Base-by-base conservation (phyloP, 2,797 vertebrate species). In the Heterohyrax brucei region DNA sequence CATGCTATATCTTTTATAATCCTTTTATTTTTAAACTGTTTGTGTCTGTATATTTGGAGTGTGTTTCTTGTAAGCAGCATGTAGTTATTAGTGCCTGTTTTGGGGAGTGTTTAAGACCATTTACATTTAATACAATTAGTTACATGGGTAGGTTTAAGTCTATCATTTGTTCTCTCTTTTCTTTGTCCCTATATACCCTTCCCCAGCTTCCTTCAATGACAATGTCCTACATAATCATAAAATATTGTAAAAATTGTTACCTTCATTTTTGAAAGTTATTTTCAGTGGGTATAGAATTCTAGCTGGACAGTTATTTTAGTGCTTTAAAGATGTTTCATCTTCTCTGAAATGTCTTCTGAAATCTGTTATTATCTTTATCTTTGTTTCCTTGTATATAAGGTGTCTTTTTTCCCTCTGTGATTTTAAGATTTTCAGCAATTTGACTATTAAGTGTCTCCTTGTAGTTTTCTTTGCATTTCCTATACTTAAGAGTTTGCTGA, bases 1-100 rank as follows among this genome's bases (percentile, higher is more conserved):
- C n/a, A 89, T 33, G 30, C 19, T 28, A 19, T 72, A 24, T 70
- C 76, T 86, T 53, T 81, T 89, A 53, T 24, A 95, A 76, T 80
- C 59, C 5, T 56, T 83, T 96, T 95, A 70, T 22, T 87, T 93
- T 87, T 64, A 64, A 76, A 18, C 53, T 92, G 77, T 21, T 62
- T 80, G 64, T 64, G 73, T 75, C 22, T 66, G 79, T 59, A 46
- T 87, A 86, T 90, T 92, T 22, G 80, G 79, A 88, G 19, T 53
- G 16, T 84, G 21, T 84, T 91, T 91, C 53, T 56, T 56, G 53
- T 56, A 56, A 56, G 53, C 53, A 56, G 53, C 53, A 56, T 56
- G 53, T 56, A 56, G 53, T 56, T 56, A 56, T 14, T 56, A 56
- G 53, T 73, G 46, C 56, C 64, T 87, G 77, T 93, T 72, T 48